Percentiles rank a stretch among this genome's conserved stretches.
phyloP scores from a whole-genome alignment of 2,113 vertebrate genomes.

The Ochotona curzoniae region DNA sequence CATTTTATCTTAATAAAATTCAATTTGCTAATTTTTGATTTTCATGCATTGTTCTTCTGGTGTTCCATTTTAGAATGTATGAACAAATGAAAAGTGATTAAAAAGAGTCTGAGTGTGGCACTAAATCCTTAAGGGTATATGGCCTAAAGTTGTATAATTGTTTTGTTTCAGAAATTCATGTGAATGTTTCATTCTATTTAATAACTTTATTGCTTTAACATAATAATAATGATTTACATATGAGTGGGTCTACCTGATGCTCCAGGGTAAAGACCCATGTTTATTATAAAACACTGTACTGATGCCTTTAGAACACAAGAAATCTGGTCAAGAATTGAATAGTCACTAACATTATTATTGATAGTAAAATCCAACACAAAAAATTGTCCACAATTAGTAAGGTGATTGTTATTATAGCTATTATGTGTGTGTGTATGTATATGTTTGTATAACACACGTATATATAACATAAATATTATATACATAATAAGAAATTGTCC shows the following conservation, averaged over 20 bases:
- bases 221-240: constrained; percentile 22
- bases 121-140: not conserved
- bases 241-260: not conserved
- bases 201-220: not conserved
- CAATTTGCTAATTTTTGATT: not conserved
- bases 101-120: not conserved
- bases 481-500: not conserved
- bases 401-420: not conserved
- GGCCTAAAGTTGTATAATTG: not conserved
- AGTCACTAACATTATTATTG: not conserved
- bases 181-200: constrained; percentile 1
- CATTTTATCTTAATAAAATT: constrained; percentile 36
- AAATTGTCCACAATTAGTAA: constrained; percentile 13
- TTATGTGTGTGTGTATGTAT: not conserved
- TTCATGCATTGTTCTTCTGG: not conserved
- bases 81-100: not conserved
- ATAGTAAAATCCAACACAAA: not conserved
- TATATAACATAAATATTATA: not conserved
- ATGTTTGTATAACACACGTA: too few species aligned
- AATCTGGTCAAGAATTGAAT: not conserved
- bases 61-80: not conserved
- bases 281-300: not conserved
- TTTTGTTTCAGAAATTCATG: constrained; percentile 22
- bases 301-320: not conserved
- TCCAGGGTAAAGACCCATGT: not conserved